phyloP scores from a whole-genome alignment of 2,113 vertebrate genomes.

The Epinephelus lanceolatus region DNA sequence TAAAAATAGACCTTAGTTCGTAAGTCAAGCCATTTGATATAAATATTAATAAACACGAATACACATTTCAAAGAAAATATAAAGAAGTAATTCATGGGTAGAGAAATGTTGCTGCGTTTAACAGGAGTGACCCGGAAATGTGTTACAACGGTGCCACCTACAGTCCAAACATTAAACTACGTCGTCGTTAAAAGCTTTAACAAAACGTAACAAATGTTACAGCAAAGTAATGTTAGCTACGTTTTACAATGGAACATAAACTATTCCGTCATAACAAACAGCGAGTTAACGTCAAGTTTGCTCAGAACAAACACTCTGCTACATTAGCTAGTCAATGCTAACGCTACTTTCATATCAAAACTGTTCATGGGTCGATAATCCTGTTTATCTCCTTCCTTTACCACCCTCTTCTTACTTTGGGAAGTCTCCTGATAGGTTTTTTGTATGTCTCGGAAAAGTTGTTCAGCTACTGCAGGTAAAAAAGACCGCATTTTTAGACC shows the following conservation, averaged over 20 bases:
- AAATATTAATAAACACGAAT: too few relatives aligned
- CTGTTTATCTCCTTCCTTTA: accelerated
- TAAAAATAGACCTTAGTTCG: too few relatives aligned
- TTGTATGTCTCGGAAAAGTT: conserved; percentile 80
- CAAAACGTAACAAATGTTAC: neutral
- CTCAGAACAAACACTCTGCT: neutral
- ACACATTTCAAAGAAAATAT: too few relatives aligned
- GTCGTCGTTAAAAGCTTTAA: neutral
- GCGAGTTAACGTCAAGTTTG: neutral
- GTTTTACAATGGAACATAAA: neutral
- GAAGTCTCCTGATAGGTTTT: conserved; percentile 74
- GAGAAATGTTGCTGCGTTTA: too few relatives aligned
- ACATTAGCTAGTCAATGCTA: neutral
- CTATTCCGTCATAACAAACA: neutral
- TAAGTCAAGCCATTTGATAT: too few relatives aligned
- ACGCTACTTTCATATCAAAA: neutral
- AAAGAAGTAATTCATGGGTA: too few relatives aligned
- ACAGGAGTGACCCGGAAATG: neutral
- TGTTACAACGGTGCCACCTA: conserved; percentile 16
- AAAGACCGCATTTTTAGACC: conserved; percentile 48
- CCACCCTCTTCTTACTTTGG: conserved; percentile 69
- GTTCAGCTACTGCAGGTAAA: conserved; percentile 77
- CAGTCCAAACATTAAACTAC: conserved; percentile 1
- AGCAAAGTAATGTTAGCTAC: neutral
- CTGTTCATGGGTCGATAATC: too few relatives aligned